These are phyloP conservation scores for Echiichthys vipera DNA, from an alignment of 2,797 vertebrate species.

Conservation along the genomic window DNA sequence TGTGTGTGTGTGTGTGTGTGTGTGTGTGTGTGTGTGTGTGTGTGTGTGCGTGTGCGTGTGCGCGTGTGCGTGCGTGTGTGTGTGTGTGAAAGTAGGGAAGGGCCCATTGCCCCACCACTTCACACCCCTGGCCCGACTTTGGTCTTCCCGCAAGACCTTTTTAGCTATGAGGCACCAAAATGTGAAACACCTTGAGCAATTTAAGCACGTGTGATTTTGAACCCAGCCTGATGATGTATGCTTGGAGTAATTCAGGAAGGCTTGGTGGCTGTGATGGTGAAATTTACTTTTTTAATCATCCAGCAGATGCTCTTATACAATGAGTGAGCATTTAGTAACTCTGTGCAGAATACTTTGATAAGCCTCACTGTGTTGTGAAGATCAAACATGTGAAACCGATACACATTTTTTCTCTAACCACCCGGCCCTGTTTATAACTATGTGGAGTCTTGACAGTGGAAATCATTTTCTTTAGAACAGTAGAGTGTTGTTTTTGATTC, in stretches of 20 bases:
- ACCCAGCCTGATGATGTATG: slow-evolving; percentile 11
- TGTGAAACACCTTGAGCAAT: slow-evolving; percentile 3
- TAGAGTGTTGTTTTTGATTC: slow-evolving; percentile 43
- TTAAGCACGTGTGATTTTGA: slow-evolving; percentile 23
- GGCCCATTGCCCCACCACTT: too few relatives aligned
- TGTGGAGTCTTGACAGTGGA: slow-evolving; percentile 8
- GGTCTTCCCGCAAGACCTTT: background rate
- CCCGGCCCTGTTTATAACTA: slow-evolving; percentile 5
- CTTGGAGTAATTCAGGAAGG: slow-evolving; percentile 4
- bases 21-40: too few relatives aligned
- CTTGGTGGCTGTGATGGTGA: slow-evolving; percentile 31
- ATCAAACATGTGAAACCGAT: slow-evolving; percentile 12
- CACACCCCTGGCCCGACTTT: too few relatives aligned
- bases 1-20: too few relatives aligned
- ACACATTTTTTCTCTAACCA: slow-evolving; percentile 4
- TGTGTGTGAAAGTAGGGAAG: too few relatives aligned
- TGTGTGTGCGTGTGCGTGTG: too few relatives aligned
- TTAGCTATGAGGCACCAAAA: background rate
- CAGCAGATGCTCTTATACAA: background rate
- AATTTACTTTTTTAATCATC: slow-evolving; percentile 35
- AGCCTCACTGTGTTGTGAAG: background rate
- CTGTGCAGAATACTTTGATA: slow-evolving; percentile 8
- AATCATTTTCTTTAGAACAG: slow-evolving; percentile 13
- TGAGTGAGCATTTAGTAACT: slow-evolving; percentile 3
- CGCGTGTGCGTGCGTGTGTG: too few relatives aligned